These are phyloP conservation scores for Aporrectodea caliginosa DNA, from an alignment of 1,140 invertebrate genomes.

Conservation along the genomic window DNA sequence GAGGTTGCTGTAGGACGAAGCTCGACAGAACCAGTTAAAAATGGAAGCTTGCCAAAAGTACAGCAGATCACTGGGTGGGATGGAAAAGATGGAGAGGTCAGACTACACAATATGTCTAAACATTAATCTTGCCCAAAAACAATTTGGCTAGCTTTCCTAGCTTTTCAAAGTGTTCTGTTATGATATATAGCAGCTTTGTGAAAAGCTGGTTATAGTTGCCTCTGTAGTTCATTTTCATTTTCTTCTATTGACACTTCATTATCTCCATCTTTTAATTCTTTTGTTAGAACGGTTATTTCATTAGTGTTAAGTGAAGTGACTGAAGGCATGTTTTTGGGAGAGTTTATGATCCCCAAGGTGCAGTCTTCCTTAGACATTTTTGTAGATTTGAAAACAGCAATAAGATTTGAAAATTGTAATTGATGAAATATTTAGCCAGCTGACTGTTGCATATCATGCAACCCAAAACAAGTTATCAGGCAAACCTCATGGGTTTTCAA, in stretches of 20 bases:
- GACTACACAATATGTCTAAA: neutral
- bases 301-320: no score
- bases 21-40: constrained; percentile 82
- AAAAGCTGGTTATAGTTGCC: neutral
- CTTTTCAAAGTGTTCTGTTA: neutral
- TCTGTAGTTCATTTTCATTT: neutral
- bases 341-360: no score
- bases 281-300: no score
- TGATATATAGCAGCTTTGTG: neutral
- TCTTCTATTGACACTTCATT: neutral
- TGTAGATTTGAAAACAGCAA: no score
- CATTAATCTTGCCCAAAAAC: neutral
- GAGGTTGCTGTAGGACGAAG: constrained; percentile 93
- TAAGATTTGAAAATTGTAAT: no score
- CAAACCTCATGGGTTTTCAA: neutral
- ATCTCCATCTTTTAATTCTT: neutral
- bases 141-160: neutral
- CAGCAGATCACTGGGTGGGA: constrained; percentile 79
- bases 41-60: constrained; percentile 77
- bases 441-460: no score
- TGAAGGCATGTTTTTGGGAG: no score
- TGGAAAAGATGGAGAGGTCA: constrained; percentile 84
- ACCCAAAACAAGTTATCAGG: no score
- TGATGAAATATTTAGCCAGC: no score
- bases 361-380: no score